Conservation (phyloP, 2,113 vertebrate genomes). For the Eurypyga helias region DNA sequence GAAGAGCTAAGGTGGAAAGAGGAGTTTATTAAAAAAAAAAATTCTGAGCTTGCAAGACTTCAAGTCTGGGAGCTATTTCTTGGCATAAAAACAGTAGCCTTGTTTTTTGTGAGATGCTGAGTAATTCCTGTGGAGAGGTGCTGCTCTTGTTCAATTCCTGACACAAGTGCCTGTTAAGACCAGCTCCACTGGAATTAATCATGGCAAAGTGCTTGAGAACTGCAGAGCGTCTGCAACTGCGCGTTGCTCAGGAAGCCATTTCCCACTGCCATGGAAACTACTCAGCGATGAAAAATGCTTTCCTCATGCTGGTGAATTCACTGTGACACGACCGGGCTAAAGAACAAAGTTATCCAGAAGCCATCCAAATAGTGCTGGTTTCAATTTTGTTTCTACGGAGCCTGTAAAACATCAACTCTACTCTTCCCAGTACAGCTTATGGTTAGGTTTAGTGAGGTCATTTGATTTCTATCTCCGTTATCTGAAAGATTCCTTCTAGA, state of each 20-base stretch:
- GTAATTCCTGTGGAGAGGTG: background rate
- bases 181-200: background rate
- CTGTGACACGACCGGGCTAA: background rate
- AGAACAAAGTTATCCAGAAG: background rate
- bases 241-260: background rate
- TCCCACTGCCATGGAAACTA: background rate
- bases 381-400: background rate
- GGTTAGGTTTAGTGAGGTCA: background rate
- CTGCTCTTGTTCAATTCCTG: background rate
- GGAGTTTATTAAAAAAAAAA: fast-evolving
- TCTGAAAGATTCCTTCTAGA: background rate
- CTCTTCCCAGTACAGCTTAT: background rate
- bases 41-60: background rate
- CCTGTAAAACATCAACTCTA: background rate
- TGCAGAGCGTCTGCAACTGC: background rate
- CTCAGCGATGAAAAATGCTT: background rate
- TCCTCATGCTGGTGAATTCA: background rate
- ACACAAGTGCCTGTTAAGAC: background rate
- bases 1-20: background rate
- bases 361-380: background rate
- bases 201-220: background rate
- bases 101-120: background rate
- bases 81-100: background rate
- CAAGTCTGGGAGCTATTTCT: background rate
- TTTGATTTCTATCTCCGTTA: background rate